Evolutionary conservation across 2,888 invertebrate genomes (phyloP), one percentile per base, ranked within the genome.

Genomic region (Corythucha ciliata): DNA sequence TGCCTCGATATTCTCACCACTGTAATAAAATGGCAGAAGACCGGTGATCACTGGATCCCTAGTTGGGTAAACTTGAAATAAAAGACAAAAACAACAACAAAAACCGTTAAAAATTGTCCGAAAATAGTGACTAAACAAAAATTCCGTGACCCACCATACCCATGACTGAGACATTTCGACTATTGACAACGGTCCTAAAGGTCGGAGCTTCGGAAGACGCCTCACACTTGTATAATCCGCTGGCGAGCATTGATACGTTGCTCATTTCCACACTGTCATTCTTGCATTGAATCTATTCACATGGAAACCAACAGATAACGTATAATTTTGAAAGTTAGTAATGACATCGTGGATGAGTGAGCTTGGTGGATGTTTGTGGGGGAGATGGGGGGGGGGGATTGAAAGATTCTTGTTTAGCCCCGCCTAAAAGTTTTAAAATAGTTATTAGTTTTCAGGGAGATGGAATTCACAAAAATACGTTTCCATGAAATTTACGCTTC

Each of bases 11-110:
- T 46, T 16, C 7, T 55, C 53, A 2, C 55, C 55, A 22, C 37
- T 27, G n/a, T 50, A 32, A 21, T 55, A 55, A n/a, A 21, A 18
- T 8, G 47, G 22, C 46, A 46, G 45, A n/a, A 55, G 29, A 10
- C 55, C 55, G 14, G 20, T 48, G 25, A 55, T 55, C 18, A 47
- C 27, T n/a, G 55, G 55, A 2, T 41, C 49, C 12, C 20, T 33
- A 22, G 24, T 41, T 20, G 55, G 55, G 22, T 53, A 53, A 24
- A 48, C 55, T 55, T 33, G 2, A n/a, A 45, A 16, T 25, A 37
- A 22, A 32, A 50, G 10, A 22, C 22, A 33, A 45, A 29, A 10
- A 10, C 12, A 10, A 10, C 29, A 29, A n/a, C n/a, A n/a, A n/a
- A n/a, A n/a, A n/a, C n/a, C n/a, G n/a, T n/a, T n/a, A n/a, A n/a